These are phyloP conservation scores for Pteronura brasiliensis DNA, from an alignment of 2,113 vertebrate genomes.

Conservation along the genomic window DNA sequence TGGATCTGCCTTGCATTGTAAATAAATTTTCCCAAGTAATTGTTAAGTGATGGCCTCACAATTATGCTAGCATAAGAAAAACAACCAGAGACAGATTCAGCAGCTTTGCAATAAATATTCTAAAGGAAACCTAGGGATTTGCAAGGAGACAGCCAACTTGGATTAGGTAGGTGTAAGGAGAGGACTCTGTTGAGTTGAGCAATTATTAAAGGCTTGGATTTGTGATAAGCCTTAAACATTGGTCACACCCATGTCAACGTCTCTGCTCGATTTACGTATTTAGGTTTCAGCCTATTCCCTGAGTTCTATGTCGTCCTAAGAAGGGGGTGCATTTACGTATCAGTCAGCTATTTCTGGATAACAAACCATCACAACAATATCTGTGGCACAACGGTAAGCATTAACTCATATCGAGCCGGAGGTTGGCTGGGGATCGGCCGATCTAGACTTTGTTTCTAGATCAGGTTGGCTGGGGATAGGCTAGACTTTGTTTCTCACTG, in stretches of 20 bases:
- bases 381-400: neutral
- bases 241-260: neutral
- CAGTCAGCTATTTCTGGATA: neutral
- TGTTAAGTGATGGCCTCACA: conserved; percentile 68
- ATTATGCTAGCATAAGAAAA: conserved; percentile 51
- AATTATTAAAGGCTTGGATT: neutral
- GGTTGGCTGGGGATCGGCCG: neutral
- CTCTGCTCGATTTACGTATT: neutral
- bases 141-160: neutral
- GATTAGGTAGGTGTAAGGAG: neutral
- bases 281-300: neutral
- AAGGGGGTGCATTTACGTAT: neutral
- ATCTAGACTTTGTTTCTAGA: neutral
- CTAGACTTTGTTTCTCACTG: neutral
- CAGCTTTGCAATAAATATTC: neutral
- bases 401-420: neutral
- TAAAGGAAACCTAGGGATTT: neutral
- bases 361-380: neutral
- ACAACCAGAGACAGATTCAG: neutral
- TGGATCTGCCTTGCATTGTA: conserved; percentile 60
- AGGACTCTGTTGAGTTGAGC: neutral
- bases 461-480: neutral
- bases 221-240: neutral
- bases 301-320: neutral
- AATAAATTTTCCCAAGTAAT: conserved; percentile 72